phyloP scores from a whole-genome alignment of 2,888 invertebrate species.

The Euzetes globulus region DNA sequence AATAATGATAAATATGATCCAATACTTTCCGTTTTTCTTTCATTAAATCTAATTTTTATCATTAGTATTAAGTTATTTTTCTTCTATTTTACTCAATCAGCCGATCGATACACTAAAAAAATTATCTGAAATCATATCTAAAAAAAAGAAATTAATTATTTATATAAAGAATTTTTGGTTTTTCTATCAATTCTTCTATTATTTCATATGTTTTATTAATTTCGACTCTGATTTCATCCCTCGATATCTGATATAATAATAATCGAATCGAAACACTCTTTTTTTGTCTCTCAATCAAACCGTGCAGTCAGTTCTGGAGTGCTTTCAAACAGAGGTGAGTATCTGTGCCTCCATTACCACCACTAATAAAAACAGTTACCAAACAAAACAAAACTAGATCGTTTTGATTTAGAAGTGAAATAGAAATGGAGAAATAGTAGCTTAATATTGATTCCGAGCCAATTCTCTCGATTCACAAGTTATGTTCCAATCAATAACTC shows the following conservation, averaged over 20 bases:
- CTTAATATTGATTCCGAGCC: background rate
- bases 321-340: constrained; percentile 98
- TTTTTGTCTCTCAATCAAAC: constrained; percentile 1
- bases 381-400: background rate
- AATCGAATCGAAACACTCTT: background rate
- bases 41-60: background rate
- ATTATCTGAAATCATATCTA: background rate
- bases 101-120: background rate
- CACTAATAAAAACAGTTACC: background rate
- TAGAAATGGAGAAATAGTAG: constrained; percentile 14
- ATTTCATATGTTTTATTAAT: too few relatives aligned
- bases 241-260: constrained; percentile 4
- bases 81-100: background rate
- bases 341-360: constrained; percentile 31
- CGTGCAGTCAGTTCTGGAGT: constrained; percentile 87
- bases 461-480: constrained; percentile 12
- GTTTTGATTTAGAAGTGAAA: background rate
- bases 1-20: background rate
- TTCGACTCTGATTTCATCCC: background rate
- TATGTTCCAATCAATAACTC: constrained; percentile 31
- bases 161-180: constrained; percentile 4
- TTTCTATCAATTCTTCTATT: background rate
- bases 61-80: background rate
- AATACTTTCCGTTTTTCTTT: background rate
- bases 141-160: background rate